Conservation (phyloP, 2,888 invertebrate species). For the Idaea biselata region DNA sequence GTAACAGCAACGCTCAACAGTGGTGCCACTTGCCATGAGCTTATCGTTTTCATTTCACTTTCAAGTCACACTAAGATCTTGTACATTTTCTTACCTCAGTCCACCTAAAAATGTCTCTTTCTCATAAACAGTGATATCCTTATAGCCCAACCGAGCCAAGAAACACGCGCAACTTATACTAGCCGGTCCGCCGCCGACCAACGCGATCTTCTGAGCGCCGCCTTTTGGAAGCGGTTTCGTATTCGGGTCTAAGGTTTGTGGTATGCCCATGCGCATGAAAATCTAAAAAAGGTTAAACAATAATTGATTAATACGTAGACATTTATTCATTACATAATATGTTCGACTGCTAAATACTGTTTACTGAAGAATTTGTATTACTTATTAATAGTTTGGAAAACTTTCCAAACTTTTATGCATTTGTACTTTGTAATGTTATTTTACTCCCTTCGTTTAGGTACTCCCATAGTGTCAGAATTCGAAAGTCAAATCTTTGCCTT, state of each 20-base stretch:
- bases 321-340: not conserved
- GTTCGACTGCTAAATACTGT: too few species aligned
- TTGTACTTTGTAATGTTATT: too few species aligned
- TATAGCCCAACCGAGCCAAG: conserved; percentile 95
- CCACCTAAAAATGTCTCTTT: conserved; percentile 93
- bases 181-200: conserved; percentile 97
- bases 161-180: conserved; percentile 98
- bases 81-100: conserved; percentile 82
- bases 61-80: too few species aligned
- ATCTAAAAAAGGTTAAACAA: conserved; percentile 77
- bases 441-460: too few species aligned
- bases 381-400: too few species aligned
- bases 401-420: too few species aligned
- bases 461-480: too few species aligned
- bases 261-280: conserved; percentile 96
- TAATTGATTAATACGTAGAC: not conserved
- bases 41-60: too few species aligned
- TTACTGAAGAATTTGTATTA: too few species aligned
- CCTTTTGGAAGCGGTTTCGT: conserved; percentile 78
- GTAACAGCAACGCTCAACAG: too few species aligned
- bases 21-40: too few species aligned
- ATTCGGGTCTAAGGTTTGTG: conserved; percentile 90
- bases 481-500: too few species aligned
- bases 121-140: conserved; percentile 95
- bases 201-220: conserved; percentile 86